phyloP scores from a whole-genome alignment of 2,113 vertebrate genomes.

The Eclectus roratus region DNA sequence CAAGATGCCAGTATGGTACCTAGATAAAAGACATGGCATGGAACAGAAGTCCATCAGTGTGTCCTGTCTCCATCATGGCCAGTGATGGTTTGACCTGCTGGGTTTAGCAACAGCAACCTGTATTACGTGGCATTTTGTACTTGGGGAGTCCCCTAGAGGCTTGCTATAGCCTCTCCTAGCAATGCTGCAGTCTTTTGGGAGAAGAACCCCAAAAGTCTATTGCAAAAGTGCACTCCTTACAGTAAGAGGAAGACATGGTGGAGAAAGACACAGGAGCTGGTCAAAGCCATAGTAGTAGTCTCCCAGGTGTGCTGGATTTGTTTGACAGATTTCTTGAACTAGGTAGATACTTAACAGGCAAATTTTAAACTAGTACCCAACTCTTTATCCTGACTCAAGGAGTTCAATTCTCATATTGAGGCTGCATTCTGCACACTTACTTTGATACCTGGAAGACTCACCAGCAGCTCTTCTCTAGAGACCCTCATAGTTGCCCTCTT shows the following conservation, averaged over 20 bases:
- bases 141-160: not conserved
- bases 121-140: too few relatives aligned
- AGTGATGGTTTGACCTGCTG: not conserved
- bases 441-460: not conserved
- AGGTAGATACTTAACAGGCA: not conserved
- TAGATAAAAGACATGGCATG: fast-evolving
- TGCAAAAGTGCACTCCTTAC: fast-evolving
- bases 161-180: not conserved
- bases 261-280: not conserved
- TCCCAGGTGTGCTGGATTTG: not conserved
- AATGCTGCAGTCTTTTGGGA: not conserved
- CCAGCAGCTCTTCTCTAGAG: not conserved
- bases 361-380: not conserved
- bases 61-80: not conserved
- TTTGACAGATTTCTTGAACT: not conserved
- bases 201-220: not conserved
- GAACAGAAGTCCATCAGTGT: too few relatives aligned
- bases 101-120: not conserved
- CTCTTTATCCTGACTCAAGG: not conserved
- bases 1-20: not conserved
- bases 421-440: not conserved
- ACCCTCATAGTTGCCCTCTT: not conserved
- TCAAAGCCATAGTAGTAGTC: not conserved
- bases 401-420: not conserved
- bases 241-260: too few relatives aligned